Evolutionary conservation across 2,797 vertebrate genomes (phyloP), one percentile per base, ranked within the genome.

Genomic region (Myotis planiceps): DNA sequence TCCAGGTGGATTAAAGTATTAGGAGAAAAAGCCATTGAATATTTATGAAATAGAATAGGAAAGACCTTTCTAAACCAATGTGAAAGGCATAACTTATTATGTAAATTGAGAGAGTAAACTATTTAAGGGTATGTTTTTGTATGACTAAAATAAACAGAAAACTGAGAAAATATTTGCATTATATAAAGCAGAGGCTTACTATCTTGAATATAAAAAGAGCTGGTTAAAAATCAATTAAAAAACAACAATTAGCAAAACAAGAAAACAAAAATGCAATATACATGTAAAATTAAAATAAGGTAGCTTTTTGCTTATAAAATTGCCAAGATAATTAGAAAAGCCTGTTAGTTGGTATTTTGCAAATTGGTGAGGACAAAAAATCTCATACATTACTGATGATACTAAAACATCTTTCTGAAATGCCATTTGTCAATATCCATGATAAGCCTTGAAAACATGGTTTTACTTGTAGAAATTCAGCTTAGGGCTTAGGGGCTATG

Each of bases 61-160:
- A 78, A 68, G 42, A 16, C 9, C 55, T 92, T 91, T 87, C 39
- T 66, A 81, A 88, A 65, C 12, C 14, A 85, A 23, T 29, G 72
- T 58, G 79, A 81, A 63, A 87, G 39, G 18, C 1, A 27, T 55
- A 90, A 95, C 12, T 95, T 90, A 76, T 29, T 29, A 27, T n/a
- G 47, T 63, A 53, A 92, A 83, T 94, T 90, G 72, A 92, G 34
- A 85, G 27, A 76, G 85, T 74, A 92, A 89, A 29, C 27, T 78
- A 84, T 55, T 88, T 79, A 80, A 80, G 49, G 34, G 15, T 23
- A 94, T 60, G 4, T 39, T 55, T 82, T 92, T 74, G 23, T 69
- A 75, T 29, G 58, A 66, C 32, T 74, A 84, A 85, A 90, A 80
- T 83, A 89, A 91, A 92, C 1, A 71, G 60, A 93, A 80, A 66